Percentiles rank a stretch among this genome's conserved stretches.
Evolutionary conservation across 2,797 vertebrate genomes (phyloP).

Genomic region (Mus caroli): DNA sequence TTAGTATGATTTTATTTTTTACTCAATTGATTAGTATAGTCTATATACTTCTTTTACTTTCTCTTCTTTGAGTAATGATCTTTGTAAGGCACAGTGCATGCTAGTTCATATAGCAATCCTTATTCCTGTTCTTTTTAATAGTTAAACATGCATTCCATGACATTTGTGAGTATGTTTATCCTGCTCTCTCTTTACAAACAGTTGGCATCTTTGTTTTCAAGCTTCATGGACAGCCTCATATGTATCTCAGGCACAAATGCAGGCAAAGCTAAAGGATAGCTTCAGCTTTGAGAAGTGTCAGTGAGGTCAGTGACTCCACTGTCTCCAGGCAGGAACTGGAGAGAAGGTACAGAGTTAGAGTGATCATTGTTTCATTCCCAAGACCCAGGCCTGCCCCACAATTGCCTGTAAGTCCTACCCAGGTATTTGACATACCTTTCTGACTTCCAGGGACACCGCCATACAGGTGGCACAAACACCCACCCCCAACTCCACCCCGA

Average conservation of each 20-base stretch:
- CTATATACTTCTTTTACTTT: background rate
- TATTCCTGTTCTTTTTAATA: constrained; percentile 39
- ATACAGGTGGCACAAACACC: rapidly evolving
- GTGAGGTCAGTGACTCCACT: background rate
- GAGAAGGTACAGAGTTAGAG: background rate
- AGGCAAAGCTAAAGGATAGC: background rate
- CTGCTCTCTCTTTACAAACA: background rate
- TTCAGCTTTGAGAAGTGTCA: background rate
- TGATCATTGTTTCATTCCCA: background rate
- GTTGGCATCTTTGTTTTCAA: constrained; percentile 15
- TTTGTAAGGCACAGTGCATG: background rate
- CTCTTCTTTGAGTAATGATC: constrained; percentile 12
- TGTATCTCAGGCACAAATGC: background rate
- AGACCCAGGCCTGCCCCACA: background rate
- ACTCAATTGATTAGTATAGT: background rate
- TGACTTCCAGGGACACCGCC: no score
- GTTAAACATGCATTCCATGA: background rate
- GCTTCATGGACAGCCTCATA: background rate
- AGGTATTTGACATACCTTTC: background rate
- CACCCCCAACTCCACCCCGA: background rate
- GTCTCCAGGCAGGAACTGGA: no score
- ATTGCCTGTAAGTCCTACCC: background rate
- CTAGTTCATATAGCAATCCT: background rate
- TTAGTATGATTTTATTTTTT: background rate
- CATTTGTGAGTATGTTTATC: background rate